These are phyloP conservation scores for rat (Rattus norvegicus) DNA, from an alignment of 2,113 vertebrate genomes.

Conservation along the genomic window GRCr8 NC_086033.1:9441501-9442000, in stretches of 20 bases:
- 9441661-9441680: not conserved
- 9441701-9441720: not conserved
- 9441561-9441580: not conserved
- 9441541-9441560: not conserved
- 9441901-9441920: not conserved
- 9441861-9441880: not conserved
- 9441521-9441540: not conserved
- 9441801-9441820: not conserved
- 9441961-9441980: conserved; percentile 34
- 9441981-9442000: conserved; percentile 1
- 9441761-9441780: not conserved
- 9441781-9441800: not conserved
- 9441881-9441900: conserved; percentile 12
- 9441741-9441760: not conserved
- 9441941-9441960: not conserved
- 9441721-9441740: not conserved
- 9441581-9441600: not conserved
- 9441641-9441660: not conserved
- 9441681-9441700: not conserved
- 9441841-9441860: not conserved
- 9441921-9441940: not conserved
- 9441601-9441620: not conserved
- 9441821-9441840: not conserved
- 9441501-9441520: not conserved
- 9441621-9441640: not conserved